These are phyloP conservation scores for Danio aesculapii DNA, from an alignment of 2,797 vertebrate species.

Conservation along the genomic window DNA sequence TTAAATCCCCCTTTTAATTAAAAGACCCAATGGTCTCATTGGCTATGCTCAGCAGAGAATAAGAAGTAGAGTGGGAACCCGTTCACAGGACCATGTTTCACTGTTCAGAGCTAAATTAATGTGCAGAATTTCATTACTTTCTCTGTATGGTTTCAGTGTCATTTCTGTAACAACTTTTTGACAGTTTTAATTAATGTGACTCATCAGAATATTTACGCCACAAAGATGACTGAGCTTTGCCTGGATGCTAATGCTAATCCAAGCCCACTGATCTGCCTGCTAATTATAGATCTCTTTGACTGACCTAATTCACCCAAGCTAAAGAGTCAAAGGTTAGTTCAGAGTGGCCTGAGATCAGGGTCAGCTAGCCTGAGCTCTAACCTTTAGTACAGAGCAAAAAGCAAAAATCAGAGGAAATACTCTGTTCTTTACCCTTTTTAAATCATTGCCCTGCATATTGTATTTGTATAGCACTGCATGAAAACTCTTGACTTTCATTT, in stretches of 20 bases:
- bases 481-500: background rate
- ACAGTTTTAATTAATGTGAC: conserved; percentile 14
- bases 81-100: background rate
- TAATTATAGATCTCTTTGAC: conserved; percentile 71
- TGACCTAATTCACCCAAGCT: conserved; percentile 71
- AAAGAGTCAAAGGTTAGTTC: conserved; percentile 64
- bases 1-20: background rate
- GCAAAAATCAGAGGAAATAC: background rate
- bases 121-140: background rate
- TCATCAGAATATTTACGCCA: background rate
- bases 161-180: conserved; percentile 8
- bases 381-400: conserved; percentile 14
- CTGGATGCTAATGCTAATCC: conserved; percentile 70
- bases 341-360: conserved; percentile 43
- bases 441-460: background rate
- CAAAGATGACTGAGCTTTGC: conserved; percentile 39
- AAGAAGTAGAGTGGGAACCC: background rate
- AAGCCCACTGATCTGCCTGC: conserved; percentile 63
- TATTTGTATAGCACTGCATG: background rate
- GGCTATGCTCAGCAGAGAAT: background rate
- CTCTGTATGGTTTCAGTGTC: background rate
- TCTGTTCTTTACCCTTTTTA: background rate
- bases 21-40: background rate
- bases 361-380: conserved; percentile 43
- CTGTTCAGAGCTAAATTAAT: background rate